Percentiles rank a stretch among this genome's conserved stretches.
phyloP scores from a whole-genome alignment of 2,797 vertebrate genomes.

The Ctenochaetus hawaiiensis region DNA sequence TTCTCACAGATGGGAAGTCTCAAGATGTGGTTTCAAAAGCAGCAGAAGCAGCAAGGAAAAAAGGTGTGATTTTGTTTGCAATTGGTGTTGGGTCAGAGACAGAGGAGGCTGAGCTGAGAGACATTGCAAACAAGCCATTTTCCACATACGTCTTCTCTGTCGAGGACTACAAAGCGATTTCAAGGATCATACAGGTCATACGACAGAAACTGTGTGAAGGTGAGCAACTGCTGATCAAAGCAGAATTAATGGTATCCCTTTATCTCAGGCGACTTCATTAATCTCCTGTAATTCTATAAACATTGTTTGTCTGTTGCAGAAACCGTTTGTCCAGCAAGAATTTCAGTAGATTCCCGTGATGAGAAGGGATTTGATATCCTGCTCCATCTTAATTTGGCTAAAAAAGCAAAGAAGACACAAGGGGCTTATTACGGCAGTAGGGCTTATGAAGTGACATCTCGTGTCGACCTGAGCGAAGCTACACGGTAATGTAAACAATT shows the following conservation, averaged over 20 bases:
- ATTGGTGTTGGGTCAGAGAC: constrained; percentile 95
- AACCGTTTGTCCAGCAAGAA: constrained; percentile 94
- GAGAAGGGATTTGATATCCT: constrained; percentile 99
- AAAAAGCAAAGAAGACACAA: constrained; percentile 92
- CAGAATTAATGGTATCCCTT: background rate
- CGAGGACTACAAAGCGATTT: constrained; percentile 96
- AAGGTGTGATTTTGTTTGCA: constrained; percentile 94
- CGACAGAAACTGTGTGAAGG: constrained; percentile 99
- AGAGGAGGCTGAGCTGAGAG: constrained; percentile 90
- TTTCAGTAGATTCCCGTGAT: constrained; percentile 92
- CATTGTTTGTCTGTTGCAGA: constrained; percentile 83
- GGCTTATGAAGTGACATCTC: constrained; percentile 93
- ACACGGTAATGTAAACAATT: constrained; percentile 87
- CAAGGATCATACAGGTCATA: constrained; percentile 96
- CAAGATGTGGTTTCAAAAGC: constrained; percentile 94
- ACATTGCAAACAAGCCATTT: constrained; percentile 96
- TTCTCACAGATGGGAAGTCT: constrained; percentile 97
- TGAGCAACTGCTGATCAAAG: constrained; percentile 67
- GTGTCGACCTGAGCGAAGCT: constrained; percentile 90
- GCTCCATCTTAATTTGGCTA: constrained; percentile 91
- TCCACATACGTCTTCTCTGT: constrained; percentile 97
- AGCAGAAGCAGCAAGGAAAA: constrained; percentile 93
- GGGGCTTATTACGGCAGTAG: constrained; percentile 90
- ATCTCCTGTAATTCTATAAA: background rate
- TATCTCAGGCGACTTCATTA: background rate